phyloP scores from a whole-genome alignment of 2,113 vertebrate species.

The Oxyruncus cristatus region DNA sequence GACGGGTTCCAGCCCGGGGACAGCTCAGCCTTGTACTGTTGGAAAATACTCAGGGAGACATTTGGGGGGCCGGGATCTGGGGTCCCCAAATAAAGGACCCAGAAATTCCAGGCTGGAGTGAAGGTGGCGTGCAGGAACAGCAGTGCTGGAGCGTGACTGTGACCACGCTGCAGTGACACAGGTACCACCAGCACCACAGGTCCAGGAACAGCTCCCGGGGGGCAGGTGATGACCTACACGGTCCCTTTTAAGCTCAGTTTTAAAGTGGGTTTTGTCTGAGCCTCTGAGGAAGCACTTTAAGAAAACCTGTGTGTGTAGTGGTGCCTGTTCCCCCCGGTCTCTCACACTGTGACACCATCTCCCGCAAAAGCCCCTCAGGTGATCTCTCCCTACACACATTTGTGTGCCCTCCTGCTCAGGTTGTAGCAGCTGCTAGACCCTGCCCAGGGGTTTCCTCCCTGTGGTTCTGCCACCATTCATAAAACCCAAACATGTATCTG shows the following conservation, averaged over 20 bases:
- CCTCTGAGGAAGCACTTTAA: background rate
- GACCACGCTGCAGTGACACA: fast-evolving
- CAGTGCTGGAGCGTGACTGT: background rate
- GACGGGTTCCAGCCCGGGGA: background rate
- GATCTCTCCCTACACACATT: background rate
- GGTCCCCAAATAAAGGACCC: background rate
- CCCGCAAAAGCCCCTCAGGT: background rate
- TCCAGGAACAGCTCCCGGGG: fast-evolving
- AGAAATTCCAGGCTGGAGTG: background rate
- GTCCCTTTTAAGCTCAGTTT: background rate
- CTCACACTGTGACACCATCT: fast-evolving
- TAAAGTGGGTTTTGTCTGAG: background rate
- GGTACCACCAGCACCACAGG: background rate
- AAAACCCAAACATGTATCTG: background rate
- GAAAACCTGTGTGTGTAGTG: fast-evolving
- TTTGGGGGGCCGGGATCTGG: background rate
- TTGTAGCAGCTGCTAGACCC: background rate
- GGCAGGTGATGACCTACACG: background rate
- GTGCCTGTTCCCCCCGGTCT: fast-evolving
- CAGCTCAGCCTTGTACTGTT: fast-evolving
- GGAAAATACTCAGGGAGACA: background rate
- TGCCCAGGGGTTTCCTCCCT: fast-evolving
- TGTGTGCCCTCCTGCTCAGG: background rate
- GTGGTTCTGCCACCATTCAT: background rate
- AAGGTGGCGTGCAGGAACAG: fast-evolving